Conservation (phyloP, 2,113 vertebrate genomes). For the Podilymbus podiceps region DNA sequence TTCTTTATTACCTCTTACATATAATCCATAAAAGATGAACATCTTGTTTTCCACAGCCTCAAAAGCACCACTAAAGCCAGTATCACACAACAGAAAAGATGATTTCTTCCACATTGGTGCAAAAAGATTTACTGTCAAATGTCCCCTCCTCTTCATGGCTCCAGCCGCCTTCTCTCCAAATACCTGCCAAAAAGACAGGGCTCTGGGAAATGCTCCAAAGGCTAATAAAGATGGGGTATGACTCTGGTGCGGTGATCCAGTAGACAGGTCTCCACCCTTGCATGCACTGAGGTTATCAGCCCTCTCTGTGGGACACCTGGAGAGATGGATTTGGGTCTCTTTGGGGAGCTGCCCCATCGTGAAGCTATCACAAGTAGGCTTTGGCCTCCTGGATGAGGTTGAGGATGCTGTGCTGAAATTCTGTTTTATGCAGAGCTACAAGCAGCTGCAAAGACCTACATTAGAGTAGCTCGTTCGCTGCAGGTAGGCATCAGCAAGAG, state of each 20-base stretch:
- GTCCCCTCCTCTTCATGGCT: neutral
- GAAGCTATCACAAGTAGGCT: neutral
- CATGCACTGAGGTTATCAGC: neutral
- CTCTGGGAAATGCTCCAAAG: neutral
- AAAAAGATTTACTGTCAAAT: neutral
- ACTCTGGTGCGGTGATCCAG: neutral
- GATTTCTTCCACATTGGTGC: neutral
- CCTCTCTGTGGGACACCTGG: neutral
- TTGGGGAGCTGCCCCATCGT: neutral
- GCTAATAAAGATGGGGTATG: neutral
- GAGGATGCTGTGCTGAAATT: neutral
- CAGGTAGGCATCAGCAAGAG: neutral
- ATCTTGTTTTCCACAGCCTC: neutral
- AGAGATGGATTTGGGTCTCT: neutral
- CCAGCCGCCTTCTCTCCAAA: neutral
- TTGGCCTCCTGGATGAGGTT: neutral
- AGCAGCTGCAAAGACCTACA: neutral
- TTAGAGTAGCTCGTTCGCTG: accelerated
- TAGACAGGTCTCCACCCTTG: neutral
- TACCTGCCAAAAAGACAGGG: neutral
- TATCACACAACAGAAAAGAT: neutral
- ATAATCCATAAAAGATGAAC: neutral
- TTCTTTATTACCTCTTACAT: neutral
- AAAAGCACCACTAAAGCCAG: neutral
- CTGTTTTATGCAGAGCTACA: neutral